phyloP scores from a whole-genome alignment of 2,113 vertebrate species.

The Tyto alba region DNA sequence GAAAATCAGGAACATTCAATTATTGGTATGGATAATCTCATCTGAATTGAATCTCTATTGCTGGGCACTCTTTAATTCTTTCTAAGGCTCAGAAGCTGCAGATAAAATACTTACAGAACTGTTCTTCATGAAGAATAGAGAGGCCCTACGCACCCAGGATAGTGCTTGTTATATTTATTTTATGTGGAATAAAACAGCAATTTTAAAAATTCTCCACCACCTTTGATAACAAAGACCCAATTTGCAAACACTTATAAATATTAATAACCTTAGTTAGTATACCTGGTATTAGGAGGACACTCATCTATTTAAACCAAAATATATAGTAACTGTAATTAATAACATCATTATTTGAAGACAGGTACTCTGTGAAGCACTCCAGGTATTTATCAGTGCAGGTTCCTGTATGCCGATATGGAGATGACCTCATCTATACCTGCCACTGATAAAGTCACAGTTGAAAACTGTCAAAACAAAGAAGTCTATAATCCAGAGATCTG shows the following conservation, averaged over 20 bases:
- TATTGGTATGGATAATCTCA: not conserved
- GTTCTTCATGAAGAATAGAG: not conserved
- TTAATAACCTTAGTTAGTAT: not conserved
- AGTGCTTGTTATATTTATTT: not conserved
- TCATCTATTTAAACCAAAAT: not conserved
- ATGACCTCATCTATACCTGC: not conserved
- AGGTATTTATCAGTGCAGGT: not conserved
- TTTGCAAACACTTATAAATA: not conserved
- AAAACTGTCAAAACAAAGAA: not conserved
- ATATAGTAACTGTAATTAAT: not conserved
- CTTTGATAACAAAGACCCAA: not conserved
- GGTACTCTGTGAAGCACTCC: not conserved
- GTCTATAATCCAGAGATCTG: not conserved
- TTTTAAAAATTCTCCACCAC: not conserved
- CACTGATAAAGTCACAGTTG: not conserved
- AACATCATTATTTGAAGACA: not conserved
- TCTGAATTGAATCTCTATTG: not conserved
- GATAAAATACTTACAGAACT: not conserved
- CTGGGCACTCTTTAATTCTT: not conserved
- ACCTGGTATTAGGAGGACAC: not conserved
- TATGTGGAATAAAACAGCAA: not conserved
- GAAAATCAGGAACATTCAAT: conserved; percentile 17
- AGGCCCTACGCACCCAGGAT: not conserved
- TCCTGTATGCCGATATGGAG: not conserved
- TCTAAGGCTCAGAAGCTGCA: not conserved